Percentiles rank a stretch among this genome's conserved stretches.
Evolutionary conservation across 30 jellyfish, hydroid and myxozoan species (phyloP).

Genomic region (Hydra vulgaris): DNA sequence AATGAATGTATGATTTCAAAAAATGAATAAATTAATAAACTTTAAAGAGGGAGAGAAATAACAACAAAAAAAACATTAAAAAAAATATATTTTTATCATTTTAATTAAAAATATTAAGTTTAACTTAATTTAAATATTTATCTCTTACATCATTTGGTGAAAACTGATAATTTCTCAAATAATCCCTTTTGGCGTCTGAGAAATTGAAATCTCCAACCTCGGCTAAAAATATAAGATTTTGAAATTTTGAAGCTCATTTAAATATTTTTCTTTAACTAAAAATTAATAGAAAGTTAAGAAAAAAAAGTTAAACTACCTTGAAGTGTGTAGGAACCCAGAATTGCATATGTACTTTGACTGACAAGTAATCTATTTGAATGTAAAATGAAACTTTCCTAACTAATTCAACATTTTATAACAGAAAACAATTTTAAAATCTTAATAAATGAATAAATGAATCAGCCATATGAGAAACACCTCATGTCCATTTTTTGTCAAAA

Average conservation of each 20-base stretch:
- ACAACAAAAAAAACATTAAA: too few relatives aligned
- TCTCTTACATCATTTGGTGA: constrained; percentile 57
- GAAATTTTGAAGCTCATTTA: not conserved
- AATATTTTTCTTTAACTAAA: not conserved
- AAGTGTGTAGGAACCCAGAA: constrained; percentile 65
- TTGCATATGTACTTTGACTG: constrained; percentile 9
- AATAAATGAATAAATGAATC: too few relatives aligned
- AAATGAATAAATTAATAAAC: not conserved
- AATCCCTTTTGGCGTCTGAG: constrained; percentile 34
- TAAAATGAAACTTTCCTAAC: not conserved
- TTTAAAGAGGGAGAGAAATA: too few relatives aligned
- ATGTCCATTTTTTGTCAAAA: too few relatives aligned
- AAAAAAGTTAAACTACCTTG: constrained; percentile 43
- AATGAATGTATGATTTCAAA: constrained; percentile 21
- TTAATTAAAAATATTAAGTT: too few relatives aligned
- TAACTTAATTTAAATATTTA: not conserved
- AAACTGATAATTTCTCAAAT: constrained; percentile 68
- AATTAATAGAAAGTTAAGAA: not conserved
- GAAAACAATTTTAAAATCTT: not conserved
- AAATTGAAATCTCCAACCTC: constrained; percentile 77
- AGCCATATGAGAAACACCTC: too few relatives aligned
- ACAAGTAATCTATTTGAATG: constrained; percentile 5
- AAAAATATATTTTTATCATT: not conserved
- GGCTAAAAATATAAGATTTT: too few relatives aligned
- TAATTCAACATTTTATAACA: not conserved